Percentiles rank a stretch among this genome's conserved stretches.
Conservation (phyloP, 2,888 invertebrate species). For the Parnassius apollo region DNA sequence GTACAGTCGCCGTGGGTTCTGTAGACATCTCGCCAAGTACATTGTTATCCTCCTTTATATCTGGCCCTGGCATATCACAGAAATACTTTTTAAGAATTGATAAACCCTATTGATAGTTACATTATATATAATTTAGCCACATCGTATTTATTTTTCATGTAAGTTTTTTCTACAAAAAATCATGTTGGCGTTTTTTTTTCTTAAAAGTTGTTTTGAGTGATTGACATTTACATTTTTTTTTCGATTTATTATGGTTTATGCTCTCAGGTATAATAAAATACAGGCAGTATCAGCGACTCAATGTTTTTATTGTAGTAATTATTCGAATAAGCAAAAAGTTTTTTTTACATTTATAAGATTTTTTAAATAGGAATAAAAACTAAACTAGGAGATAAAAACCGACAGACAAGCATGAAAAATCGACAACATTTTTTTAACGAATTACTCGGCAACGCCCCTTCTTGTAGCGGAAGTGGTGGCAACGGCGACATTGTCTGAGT, state of each 20-base stretch:
- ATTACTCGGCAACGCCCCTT: no score
- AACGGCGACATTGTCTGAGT: no score
- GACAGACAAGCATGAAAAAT: no score
- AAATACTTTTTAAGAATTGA: constrained; percentile 51
- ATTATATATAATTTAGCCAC: constrained; percentile 68
- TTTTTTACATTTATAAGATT: no score
- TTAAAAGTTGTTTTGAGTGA: constrained; percentile 44
- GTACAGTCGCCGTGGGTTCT: constrained; percentile 69
- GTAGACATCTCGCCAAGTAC: constrained; percentile 75
- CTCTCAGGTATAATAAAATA: constrained; percentile 14
- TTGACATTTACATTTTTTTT: constrained; percentile 35
- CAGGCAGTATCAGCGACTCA: constrained; percentile 17
- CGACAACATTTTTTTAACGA: no score
- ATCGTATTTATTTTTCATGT: constrained; percentile 56
- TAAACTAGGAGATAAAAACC: no score
- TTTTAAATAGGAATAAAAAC: no score
- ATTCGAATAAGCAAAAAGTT: no score
- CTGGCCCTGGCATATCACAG: constrained; percentile 79
- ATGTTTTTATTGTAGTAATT: no score
- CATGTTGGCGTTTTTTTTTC: constrained; percentile 62
- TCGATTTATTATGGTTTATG: constrained; percentile 4
- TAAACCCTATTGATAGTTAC: constrained; percentile 52
- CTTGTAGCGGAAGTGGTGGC: no score
- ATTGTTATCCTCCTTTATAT: constrained; percentile 75
- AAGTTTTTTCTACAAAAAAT: constrained; percentile 53